Percentiles rank a stretch among this genome's conserved stretches.
phyloP scores from a whole-genome alignment of 2,113 vertebrate genomes.

The Muntiacus reevesi region DNA sequence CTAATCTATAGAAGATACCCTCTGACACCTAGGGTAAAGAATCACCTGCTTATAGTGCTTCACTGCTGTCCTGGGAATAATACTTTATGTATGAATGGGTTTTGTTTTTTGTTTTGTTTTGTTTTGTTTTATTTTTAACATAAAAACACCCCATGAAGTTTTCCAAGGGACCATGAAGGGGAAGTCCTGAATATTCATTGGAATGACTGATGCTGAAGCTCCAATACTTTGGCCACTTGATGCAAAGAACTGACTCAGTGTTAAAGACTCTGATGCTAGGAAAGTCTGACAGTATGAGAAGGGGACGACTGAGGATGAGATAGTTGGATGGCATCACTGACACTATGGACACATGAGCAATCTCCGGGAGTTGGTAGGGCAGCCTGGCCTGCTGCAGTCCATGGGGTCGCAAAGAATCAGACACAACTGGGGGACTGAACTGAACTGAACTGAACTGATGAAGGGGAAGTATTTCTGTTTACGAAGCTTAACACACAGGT shows the following conservation, averaged over 20 bases:
- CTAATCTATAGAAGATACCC: background rate
- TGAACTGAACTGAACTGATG: background rate
- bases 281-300: background rate
- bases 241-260: background rate
- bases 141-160: background rate
- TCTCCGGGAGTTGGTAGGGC: background rate
- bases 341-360: background rate
- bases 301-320: fast-evolving
- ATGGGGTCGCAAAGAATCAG: background rate
- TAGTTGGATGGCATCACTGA: background rate
- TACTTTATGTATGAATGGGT: background rate
- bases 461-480: background rate
- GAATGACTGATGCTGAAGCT: background rate
- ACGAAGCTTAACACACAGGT: background rate
- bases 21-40: background rate
- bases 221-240: background rate
- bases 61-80: background rate
- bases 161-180: background rate
- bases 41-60: background rate
- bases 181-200: background rate
- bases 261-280: background rate
- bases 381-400: background rate
- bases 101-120: background rate
- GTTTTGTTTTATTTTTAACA: background rate
- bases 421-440: background rate